Evolutionary conservation across 2,888 invertebrate species (phyloP), one percentile per base, ranked within the genome.

Genomic region (Shargacucullia verbasci): DNA sequence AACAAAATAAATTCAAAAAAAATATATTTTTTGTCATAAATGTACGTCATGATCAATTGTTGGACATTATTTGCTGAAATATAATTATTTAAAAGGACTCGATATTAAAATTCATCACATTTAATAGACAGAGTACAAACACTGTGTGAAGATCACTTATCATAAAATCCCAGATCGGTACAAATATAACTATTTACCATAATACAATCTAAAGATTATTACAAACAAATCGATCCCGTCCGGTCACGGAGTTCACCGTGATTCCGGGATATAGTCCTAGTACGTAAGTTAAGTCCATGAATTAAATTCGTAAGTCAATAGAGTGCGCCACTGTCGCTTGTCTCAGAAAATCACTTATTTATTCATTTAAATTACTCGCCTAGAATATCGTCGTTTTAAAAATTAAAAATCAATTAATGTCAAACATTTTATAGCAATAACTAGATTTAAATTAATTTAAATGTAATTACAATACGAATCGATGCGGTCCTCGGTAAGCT

Each of bases 91-190:
- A n/a, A n/a, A 20, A 4, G 4, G 2, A 3, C 20, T 20, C 20
- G 4, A 20, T 20, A 3, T 20, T 4, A 20, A 20, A 20, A 20
- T 20, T 2, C 4, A 20, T 20, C 2, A 20, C 2, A 20, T 20
- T 20, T 20, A 20, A 20, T 20, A 3, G 20, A 20, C 20, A 20
- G 20, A 20, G 20, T 3, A 20, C 13, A 13, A 11, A 33, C 29
- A 40, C 47, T 37, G 31, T 48, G 29, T 43, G 27, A 6, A 29
- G 46, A 37, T 29, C 11, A 47, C 43, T 50, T 67, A 59, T 12
- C 31, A 47, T 31, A 60, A 48, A 69, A 73, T 69, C 68, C 68
- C 73, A 69, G 68, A 69, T 69, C 68, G 62, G 68, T 46, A 73
- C 37, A 40, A 44, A 55, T 53, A 66, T 34, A 72, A 72, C 72